These are phyloP conservation scores for Rhingia rostrata DNA, from an alignment of 2,888 invertebrate species.

Conservation along the genomic window DNA sequence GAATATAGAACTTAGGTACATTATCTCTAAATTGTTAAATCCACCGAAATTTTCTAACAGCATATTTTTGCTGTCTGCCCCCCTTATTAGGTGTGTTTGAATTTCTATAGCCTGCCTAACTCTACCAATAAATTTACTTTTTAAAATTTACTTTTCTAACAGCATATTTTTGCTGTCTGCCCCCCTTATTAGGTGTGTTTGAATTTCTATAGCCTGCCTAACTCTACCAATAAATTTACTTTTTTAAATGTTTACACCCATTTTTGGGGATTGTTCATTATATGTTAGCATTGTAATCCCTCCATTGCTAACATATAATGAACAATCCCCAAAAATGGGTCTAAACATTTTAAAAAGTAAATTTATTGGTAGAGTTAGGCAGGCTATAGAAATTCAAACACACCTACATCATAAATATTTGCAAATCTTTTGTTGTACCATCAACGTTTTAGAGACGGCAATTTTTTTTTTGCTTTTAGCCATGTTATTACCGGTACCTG, in stretches of 20 bases:
- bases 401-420: too few relatives aligned
- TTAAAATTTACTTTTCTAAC: too few relatives aligned
- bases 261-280: slow-evolving; percentile 17
- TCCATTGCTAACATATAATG: slow-evolving; percentile 24
- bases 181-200: slow-evolving; percentile 25
- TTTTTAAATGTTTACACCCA: too few relatives aligned
- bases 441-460: too few relatives aligned
- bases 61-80: slow-evolving; percentile 31
- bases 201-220: slow-evolving; percentile 16
- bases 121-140: neutral
- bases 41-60: slow-evolving; percentile 32
- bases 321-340: slow-evolving; percentile 9
- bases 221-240: slow-evolving; percentile 2
- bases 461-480: too few relatives aligned
- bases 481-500: too few relatives aligned
- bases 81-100: slow-evolving; percentile 19
- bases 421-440: too few relatives aligned
- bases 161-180: slow-evolving; percentile 28
- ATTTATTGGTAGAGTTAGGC: slow-evolving; percentile 3
- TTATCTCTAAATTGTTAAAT: slow-evolving; percentile 20
- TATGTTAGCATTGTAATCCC: slow-evolving; percentile 19
- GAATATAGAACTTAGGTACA: slow-evolving; percentile 1
- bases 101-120: slow-evolving; percentile 22
- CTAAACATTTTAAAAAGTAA: too few relatives aligned
- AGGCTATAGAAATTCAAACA: slow-evolving; percentile 16